Base-by-base conservation (phyloP, 2,797 vertebrate genomes). In the Galaxias olidus region DNA sequence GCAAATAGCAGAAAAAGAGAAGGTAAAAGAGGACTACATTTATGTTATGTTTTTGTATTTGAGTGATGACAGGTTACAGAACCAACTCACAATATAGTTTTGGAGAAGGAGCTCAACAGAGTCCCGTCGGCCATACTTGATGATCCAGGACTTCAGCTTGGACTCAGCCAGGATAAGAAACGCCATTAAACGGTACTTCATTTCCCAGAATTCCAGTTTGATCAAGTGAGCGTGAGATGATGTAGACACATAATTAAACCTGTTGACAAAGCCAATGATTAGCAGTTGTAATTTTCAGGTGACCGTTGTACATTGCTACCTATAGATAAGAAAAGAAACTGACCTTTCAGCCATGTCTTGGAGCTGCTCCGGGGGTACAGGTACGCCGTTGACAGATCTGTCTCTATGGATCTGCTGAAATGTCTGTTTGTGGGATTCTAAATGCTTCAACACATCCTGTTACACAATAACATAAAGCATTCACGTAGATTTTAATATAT, bases 71-170 rank as follows among this genome's bases (percentile, higher is more conserved):
- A 57, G 4, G 10, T 17, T 54, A 9, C 30, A 15, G 59, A 14
- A 43, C 61, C 0, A 41, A 92, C 95, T 93, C 86, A 99, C 98
- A 15, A 96, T 83, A 70, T 99, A 99, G 84, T 92, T 96, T 49
- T 99, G 96, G 54, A 99, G 80, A 68, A 99, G 91, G 10, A 97
- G 87, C 73, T 98, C 96, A 69, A 98, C 97, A 0, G 97, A 98
- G 50, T 99, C 97, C 54, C 95, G 89, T 19, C 97, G 90, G 84
- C 98, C 97, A 0, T 99, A 99, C 90, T 99, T 99, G 77, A 99
- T 95, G 85, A 98, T 98, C 98, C 98, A 99, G 0, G 96, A 96
- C 84, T 98, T 99, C 63, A 99, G 95, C 81, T 98, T 99, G 8
- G 95, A 95, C 87, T 99, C 98, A 45, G 97, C 97, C 75, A 98